Percentiles rank a stretch among this genome's conserved stretches.
Conservation (phyloP, 2,888 invertebrate species). For the Brenthis ino region DNA sequence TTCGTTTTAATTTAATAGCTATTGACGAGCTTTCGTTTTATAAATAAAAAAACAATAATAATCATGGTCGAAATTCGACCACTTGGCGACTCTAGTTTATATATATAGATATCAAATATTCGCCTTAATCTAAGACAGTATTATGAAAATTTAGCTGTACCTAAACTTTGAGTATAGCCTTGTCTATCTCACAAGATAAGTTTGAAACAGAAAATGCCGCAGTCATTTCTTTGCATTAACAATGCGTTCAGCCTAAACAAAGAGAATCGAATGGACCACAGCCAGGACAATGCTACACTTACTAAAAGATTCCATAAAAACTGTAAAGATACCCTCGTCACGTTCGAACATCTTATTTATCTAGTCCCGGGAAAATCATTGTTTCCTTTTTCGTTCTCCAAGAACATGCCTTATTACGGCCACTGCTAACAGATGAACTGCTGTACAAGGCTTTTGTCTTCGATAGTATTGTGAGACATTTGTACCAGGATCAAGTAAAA, state of each 20-base stretch:
- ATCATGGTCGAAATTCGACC: too few species aligned
- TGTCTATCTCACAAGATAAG: neutral
- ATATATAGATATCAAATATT: too few species aligned
- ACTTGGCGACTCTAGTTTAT: too few species aligned
- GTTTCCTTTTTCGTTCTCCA: constrained; percentile 70
- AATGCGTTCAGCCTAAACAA: constrained; percentile 69
- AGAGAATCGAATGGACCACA: constrained; percentile 64
- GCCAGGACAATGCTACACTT: constrained; percentile 35
- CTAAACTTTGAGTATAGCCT: neutral
- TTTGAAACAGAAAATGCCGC: constrained; percentile 21
- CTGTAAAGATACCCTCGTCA: constrained; percentile 78
- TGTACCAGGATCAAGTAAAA: constrained; percentile 45
- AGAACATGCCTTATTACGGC: constrained; percentile 76
- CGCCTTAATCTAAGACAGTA: too few species aligned
- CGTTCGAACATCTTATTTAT: constrained; percentile 78
- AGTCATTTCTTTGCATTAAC: constrained; percentile 57
- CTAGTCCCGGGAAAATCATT: constrained; percentile 78
- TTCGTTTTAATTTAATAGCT: too few species aligned
- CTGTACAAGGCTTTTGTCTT: constrained; percentile 64
- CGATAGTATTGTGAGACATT: constrained; percentile 66
- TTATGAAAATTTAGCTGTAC: neutral
- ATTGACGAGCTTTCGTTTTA: too few species aligned
- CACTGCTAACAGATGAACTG: constrained; percentile 71
- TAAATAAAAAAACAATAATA: too few species aligned
- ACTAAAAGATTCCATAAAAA: constrained; percentile 77